Conservation (phyloP, 2,797 vertebrate species). For the Rallus crepitans region DNA sequence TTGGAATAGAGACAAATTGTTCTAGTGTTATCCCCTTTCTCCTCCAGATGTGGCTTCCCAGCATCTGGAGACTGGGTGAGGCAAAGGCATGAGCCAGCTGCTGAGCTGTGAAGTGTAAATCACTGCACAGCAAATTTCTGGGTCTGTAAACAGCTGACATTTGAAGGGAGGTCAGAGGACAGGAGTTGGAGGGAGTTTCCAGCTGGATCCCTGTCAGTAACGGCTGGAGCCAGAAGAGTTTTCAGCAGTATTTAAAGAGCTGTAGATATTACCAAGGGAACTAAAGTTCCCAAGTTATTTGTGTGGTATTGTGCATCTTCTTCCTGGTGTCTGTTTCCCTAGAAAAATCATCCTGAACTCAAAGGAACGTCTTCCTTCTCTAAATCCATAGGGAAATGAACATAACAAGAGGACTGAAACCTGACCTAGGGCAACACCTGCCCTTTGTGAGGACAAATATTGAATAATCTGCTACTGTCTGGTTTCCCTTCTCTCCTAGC, state of each 20-base stretch:
- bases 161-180: not conserved
- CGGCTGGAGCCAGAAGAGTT: not conserved
- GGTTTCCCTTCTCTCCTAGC: conserved; percentile 71
- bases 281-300: not conserved
- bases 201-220: not conserved
- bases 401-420: not conserved
- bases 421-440: not conserved
- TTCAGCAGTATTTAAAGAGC: not conserved
- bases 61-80: not conserved
- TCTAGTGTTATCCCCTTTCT: not conserved
- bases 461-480: not conserved
- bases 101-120: not conserved
- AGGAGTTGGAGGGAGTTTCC: not conserved
- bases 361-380: not conserved
- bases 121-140: not conserved
- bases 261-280: not conserved
- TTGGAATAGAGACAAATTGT: not conserved
- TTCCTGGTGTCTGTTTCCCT: not conserved
- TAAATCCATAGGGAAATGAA: not conserved
- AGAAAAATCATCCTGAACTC: not conserved
- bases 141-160: not conserved
- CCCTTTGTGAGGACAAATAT: not conserved
- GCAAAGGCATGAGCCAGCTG: not conserved
- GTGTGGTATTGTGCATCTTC: not conserved
- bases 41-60: not conserved